Percentiles rank a stretch among this genome's conserved stretches.
Evolutionary conservation across 2,113 vertebrate species (phyloP).

Genomic region (Gallinago media): DNA sequence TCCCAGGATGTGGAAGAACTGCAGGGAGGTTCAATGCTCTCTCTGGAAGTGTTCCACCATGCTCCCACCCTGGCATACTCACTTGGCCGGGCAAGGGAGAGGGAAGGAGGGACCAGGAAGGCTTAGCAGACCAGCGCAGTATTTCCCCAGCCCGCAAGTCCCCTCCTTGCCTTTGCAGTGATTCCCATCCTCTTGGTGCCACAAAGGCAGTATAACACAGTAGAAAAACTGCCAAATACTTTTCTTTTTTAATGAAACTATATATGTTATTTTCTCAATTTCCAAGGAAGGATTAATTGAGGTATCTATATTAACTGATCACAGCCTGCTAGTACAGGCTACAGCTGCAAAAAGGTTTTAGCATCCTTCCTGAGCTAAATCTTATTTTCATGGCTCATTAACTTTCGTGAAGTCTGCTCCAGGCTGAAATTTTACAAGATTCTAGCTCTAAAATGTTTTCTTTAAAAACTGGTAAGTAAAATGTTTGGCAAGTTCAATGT

Average conservation of each 20-base stretch:
- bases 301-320: neutral
- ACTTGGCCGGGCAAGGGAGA: accelerated
- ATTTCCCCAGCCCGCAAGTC: neutral
- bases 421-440: constrained; percentile 23
- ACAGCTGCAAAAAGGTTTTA: neutral
- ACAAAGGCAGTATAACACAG: neutral
- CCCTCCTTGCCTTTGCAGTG: neutral
- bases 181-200: neutral
- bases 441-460: neutral
- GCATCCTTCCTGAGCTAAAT: neutral
- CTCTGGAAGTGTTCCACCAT: too few relatives aligned
- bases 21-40: neutral
- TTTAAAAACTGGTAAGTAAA: neutral
- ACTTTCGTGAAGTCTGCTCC: neutral
- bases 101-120: neutral
- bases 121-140: neutral
- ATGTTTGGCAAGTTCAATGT: neutral
- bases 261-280: neutral
- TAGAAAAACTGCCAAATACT: neutral
- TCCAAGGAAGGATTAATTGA: neutral
- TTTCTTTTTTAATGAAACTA: neutral
- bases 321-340: neutral
- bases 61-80: neutral
- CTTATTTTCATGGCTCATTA: constrained; percentile 20
- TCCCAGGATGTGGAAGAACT: neutral